phyloP scores from a whole-genome alignment of 1,140 invertebrate species.

The Rhizoglyphus robini region DNA sequence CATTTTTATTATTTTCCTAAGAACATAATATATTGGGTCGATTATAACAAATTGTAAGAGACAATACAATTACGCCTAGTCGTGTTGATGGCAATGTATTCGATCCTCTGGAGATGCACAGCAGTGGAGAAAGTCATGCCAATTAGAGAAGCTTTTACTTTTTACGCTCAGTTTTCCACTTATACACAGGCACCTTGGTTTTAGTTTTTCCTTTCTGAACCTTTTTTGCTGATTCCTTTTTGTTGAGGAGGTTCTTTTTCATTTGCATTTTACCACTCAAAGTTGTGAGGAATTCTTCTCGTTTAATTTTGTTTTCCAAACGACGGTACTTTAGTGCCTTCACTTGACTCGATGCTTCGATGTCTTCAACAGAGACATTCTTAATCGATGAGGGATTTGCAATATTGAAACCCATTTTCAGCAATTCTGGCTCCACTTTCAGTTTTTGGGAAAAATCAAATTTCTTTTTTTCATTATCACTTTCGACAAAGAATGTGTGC shows the following conservation, averaged over 20 bases:
- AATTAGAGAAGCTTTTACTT: too few relatives aligned
- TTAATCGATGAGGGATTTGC: constrained; percentile 49
- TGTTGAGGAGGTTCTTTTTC: constrained; percentile 50
- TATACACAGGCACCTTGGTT: constrained; percentile 58
- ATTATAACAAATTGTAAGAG: too few relatives aligned
- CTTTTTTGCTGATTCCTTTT: constrained; percentile 45
- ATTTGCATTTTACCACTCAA: constrained; percentile 72
- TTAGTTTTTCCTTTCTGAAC: constrained; percentile 52
- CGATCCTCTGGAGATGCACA: too few relatives aligned
- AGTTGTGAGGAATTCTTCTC: constrained; percentile 63
- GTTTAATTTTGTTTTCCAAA: constrained; percentile 58
- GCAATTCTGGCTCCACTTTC: constrained; percentile 54
- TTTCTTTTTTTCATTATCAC: constrained; percentile 45
- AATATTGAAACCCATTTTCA: constrained; percentile 55
- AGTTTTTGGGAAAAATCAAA: constrained; percentile 57
- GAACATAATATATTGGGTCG: too few relatives aligned
- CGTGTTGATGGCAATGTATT: too few relatives aligned
- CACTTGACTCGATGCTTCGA: constrained; percentile 44
- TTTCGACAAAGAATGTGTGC: constrained; percentile 67
- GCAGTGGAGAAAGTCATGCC: too few relatives aligned
- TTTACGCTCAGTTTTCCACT: constrained; percentile 74
- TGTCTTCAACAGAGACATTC: constrained; percentile 24
- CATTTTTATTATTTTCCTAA: too few relatives aligned
- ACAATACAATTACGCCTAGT: too few relatives aligned
- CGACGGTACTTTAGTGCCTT: constrained; percentile 57